A percentile compares a stretch with the other conserved stretches of the same genome.
Evolutionary conservation across 1,140 invertebrate species (phyloP).

Genomic region (Luehdorfia chinensis): DNA sequence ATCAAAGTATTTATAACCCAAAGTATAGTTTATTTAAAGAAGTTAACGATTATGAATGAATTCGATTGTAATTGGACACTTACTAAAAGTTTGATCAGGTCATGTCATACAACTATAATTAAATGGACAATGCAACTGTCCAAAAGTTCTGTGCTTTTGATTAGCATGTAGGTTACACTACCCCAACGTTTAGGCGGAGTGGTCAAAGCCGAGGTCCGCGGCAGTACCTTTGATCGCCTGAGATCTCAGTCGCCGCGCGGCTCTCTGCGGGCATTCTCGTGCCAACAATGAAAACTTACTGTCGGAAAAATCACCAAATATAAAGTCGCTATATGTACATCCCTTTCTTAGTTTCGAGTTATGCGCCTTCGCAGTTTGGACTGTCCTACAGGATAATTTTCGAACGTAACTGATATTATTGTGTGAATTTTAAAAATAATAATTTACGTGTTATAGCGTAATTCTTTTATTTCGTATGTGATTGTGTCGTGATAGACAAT

Average conservation of each 20-base stretch:
- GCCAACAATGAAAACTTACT: constrained; percentile 24
- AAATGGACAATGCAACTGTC: too few relatives aligned
- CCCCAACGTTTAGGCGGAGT: constrained; percentile 16
- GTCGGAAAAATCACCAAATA: constrained; percentile 25
- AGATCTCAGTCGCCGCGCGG: constrained; percentile 51
- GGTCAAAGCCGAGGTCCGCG: constrained; percentile 23
- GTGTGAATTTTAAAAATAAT: neutral
- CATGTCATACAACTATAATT: too few relatives aligned
- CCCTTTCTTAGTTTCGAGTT: constrained; percentile 30
- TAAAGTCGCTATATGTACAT: constrained; percentile 26
- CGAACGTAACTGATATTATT: neutral
- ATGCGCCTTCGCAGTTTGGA: constrained; percentile 37
- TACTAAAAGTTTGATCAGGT: too few relatives aligned
- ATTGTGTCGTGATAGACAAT: constrained; percentile 26
- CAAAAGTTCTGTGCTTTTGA: too few relatives aligned
- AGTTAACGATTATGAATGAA: too few relatives aligned
- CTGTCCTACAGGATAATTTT: constrained; percentile 19
- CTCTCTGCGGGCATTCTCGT: constrained; percentile 50
- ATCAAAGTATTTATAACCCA: too few relatives aligned
- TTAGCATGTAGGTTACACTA: too few relatives aligned
- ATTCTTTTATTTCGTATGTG: constrained; percentile 24
- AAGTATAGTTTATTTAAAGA: too few relatives aligned
- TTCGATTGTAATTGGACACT: too few relatives aligned
- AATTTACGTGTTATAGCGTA: constrained; percentile 5
- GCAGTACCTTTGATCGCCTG: constrained; percentile 54